These are phyloP conservation scores for Leucopsar rothschildi DNA, from an alignment of 2,113 vertebrate genomes.

Conservation along the genomic window DNA sequence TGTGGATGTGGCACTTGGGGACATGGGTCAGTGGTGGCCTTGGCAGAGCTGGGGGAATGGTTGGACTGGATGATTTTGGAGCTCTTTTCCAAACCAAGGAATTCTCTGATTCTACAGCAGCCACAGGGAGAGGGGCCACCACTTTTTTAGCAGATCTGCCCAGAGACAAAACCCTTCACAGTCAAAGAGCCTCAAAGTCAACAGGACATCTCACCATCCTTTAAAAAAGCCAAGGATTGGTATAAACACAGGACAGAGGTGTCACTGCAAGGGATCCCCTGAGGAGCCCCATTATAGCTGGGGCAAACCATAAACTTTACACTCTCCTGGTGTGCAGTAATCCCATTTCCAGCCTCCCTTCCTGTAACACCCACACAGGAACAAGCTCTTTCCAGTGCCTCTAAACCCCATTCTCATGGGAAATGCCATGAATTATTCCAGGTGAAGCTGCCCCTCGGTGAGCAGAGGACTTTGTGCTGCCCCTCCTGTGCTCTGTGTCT, in stretches of 20 bases:
- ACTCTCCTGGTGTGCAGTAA: not conserved
- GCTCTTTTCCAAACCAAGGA: not conserved
- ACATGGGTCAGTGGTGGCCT: not conserved
- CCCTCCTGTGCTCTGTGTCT: not conserved
- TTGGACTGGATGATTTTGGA: not conserved
- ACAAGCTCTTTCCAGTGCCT: not conserved
- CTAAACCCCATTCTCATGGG: not conserved
- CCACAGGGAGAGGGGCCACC: not conserved
- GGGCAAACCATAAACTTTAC: not conserved
- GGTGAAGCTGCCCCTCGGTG: not conserved
- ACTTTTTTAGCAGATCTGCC: not conserved
- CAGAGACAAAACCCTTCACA: not conserved
- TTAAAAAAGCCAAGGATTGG: not conserved
- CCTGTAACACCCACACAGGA: not conserved
- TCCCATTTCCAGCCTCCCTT: not conserved
- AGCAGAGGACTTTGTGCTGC: not conserved
- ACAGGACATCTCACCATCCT: not conserved
- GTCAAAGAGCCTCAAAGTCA: not conserved
- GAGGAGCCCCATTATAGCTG: not conserved
- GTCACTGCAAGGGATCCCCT: not conserved
- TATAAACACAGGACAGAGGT: fast-evolving
- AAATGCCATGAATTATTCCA: not conserved
- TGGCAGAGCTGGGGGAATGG: not conserved
- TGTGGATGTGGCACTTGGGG: not conserved
- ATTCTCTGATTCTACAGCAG: not conserved